Base-by-base conservation (phyloP, 1,140 invertebrate genomes). In the Platyscapa corneri region DNA sequence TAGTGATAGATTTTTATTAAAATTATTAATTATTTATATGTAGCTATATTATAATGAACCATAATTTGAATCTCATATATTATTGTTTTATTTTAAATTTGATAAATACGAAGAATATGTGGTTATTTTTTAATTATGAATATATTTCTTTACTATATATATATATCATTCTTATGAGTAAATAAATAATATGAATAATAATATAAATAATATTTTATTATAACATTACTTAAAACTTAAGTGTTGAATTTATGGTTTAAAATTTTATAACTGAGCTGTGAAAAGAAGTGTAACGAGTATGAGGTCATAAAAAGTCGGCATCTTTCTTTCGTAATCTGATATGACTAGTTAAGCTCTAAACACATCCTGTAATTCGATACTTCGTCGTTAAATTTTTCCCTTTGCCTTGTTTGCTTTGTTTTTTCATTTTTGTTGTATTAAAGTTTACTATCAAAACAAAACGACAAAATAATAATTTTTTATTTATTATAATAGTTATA, bases 281-380 rank as follows among this genome's bases (percentile, higher is more conserved):
- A 81, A 85, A 76, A 85, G 20, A 42, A 65, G 78, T 42, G 20
- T 46, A 49, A n/a, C 46, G 70, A 34, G 56, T 46, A 49, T 20
- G 34, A 39, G n/a, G 39, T 75, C 27, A 39, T 16, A 85, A 67
- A 81, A 81, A 53, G n/a, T 37, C 84, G 84, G 84, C 72, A 46
- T 80, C 65, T 81, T 42, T 76, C 77, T 85, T 85, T 75, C 53
- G 84, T 81, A 85, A 85, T 76, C 84, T 37, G 78, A 85, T 79
- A 81, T 85, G 78, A 85, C 78, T 85, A 82, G 70, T 81, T 64
- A 56, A 39, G 84, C 72, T 67, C 78, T 53, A 81, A 85, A 85
- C 74, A 76, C 70, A 85, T 85, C 84, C 84, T 85, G 84, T 85
- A 85, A 85, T 85, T 81, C 56, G 56, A 85, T 34, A 65, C 34